Evolutionary conservation across 2,113 vertebrate species (phyloP).

Genomic region (Chloroceryle aenea): DNA sequence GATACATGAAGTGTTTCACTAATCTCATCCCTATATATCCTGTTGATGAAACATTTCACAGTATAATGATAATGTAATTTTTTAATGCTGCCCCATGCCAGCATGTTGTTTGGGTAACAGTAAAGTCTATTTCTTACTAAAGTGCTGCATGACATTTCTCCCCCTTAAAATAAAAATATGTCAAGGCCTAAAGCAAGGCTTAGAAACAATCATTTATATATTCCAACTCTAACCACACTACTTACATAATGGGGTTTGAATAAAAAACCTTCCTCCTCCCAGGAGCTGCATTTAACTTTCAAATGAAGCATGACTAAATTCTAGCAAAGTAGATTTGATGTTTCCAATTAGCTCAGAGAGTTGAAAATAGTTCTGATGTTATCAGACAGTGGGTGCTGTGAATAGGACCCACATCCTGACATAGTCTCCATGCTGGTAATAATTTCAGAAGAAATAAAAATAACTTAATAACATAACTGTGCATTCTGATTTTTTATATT

Average conservation of each 20-base stretch:
- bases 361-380: conserved; percentile 40
- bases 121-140: neutral
- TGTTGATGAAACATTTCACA: neutral
- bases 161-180: neutral
- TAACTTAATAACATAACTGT: neutral
- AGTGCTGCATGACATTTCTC: neutral
- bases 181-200: neutral
- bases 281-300: conserved; percentile 60
- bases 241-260: conserved; percentile 33
- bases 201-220: conserved; percentile 18
- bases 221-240: conserved; percentile 14
- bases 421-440: neutral
- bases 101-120: neutral
- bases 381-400: neutral
- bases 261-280: conserved; percentile 3
- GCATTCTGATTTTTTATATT: neutral
- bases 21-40: neutral
- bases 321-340: conserved; percentile 72
- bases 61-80: neutral
- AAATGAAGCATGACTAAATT: conserved; percentile 63
- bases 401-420: neutral
- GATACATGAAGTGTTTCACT: neutral
- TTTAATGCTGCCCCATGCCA: neutral
- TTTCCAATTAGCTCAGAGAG: conserved; percentile 78
- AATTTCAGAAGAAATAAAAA: conserved; percentile 14